Percentiles rank a stretch among this genome's conserved stretches.
phyloP scores from a whole-genome alignment of 2,113 vertebrate genomes.

The Cochlearius cochlearius region DNA sequence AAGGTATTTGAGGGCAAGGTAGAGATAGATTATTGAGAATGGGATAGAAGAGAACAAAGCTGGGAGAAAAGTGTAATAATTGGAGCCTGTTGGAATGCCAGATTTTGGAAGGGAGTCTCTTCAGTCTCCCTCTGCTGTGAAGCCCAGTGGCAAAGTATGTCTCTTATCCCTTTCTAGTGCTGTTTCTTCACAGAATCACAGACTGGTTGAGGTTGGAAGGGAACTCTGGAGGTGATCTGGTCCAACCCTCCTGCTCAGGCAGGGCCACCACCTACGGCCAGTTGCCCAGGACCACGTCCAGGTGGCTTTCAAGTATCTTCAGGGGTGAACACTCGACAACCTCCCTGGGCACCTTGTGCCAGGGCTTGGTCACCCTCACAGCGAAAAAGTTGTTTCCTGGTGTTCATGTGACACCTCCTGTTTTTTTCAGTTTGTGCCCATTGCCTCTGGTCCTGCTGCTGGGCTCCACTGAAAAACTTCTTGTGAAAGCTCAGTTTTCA shows the following conservation, averaged over 20 bases:
- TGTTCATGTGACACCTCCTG: background rate
- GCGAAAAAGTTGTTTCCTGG: background rate
- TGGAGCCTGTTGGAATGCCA: background rate
- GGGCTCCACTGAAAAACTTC: background rate
- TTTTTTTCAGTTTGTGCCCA: background rate
- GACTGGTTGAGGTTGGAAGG: background rate
- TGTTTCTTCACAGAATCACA: background rate
- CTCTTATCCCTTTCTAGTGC: background rate
- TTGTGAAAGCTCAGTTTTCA: background rate
- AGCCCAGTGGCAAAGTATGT: background rate
- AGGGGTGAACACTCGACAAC: rapidly evolving
- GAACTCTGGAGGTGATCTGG: background rate
- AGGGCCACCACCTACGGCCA: background rate
- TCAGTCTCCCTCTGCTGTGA: background rate
- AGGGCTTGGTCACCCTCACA: background rate
- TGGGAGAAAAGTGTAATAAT: background rate
- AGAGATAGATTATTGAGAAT: background rate
- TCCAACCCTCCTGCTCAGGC: background rate
- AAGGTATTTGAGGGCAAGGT: background rate
- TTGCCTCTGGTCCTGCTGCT: background rate
- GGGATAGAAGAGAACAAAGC: background rate
- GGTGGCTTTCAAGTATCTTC: background rate
- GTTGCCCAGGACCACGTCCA: background rate
- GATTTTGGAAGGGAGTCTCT: background rate
- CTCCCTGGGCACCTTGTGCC: background rate